Percentiles rank a stretch among this genome's conserved stretches.
Evolutionary conservation across 2,797 vertebrate genomes (phyloP).

Genomic region (Siniperca obscura): DNA sequence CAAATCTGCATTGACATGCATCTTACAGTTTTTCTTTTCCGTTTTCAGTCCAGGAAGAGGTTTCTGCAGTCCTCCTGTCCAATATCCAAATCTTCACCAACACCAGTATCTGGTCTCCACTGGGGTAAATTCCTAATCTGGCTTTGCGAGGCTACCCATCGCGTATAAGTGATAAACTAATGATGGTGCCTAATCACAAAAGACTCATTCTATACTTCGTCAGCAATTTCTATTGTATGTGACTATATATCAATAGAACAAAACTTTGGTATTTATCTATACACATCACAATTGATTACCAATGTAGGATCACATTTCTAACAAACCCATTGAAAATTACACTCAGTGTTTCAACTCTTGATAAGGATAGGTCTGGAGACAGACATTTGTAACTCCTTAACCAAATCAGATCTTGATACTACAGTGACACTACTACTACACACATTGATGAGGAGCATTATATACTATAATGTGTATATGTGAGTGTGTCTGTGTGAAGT

Average conservation of each 20-base stretch:
- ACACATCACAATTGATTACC: background rate
- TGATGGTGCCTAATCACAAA: background rate
- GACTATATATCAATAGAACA: background rate
- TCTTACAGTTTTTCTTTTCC: background rate
- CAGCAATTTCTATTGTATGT: background rate
- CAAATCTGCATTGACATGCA: constrained; percentile 23
- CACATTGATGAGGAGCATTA: background rate
- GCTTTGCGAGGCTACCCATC: background rate
- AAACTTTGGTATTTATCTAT: background rate
- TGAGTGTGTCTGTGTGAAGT: background rate
- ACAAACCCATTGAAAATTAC: background rate
- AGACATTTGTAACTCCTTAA: background rate
- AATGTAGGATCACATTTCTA: background rate
- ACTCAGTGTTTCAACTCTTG: background rate
- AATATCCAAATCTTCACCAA: background rate
- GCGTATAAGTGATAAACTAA: background rate
- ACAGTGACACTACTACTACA: background rate
- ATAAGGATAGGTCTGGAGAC: background rate
- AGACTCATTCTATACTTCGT: background rate
- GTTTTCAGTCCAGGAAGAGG: constrained; percentile 3
- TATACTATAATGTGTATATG: background rate
- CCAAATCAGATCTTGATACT: background rate
- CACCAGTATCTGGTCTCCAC: background rate
- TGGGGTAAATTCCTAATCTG: background rate
- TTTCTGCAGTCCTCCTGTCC: background rate